Conservation (phyloP, 2,797 vertebrate species). For the Danio tinwini region DNA sequence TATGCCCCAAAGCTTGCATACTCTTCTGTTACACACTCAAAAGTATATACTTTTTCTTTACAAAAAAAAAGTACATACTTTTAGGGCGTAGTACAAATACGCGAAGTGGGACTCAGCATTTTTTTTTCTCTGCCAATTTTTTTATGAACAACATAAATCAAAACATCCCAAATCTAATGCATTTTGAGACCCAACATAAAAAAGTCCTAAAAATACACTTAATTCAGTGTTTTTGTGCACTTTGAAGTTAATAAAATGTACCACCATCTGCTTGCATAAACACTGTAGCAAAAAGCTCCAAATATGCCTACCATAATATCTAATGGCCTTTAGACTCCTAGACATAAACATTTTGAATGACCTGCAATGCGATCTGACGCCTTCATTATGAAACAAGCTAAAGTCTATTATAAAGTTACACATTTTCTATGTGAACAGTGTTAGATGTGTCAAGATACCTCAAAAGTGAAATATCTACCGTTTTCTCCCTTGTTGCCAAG, state of each 20-base stretch:
- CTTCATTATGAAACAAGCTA: constrained; percentile 20
- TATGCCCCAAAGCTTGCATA: too few relatives aligned
- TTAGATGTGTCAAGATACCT: neutral
- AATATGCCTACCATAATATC: neutral
- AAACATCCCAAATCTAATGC: neutral
- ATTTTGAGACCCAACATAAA: neutral
- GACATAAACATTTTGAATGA: constrained; percentile 2
- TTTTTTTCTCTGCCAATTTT: too few relatives aligned
- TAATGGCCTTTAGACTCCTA: constrained; percentile 11
- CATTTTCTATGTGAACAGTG: neutral
- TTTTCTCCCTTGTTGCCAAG: neutral
- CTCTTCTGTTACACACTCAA: too few relatives aligned
- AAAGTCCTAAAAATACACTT: neutral
- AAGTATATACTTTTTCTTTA: too few relatives aligned
- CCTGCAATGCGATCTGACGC: neutral
- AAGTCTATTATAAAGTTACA: constrained; percentile 7
- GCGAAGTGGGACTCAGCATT: too few relatives aligned
- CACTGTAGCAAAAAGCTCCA: neutral
- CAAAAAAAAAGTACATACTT: too few relatives aligned
- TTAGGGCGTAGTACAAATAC: too few relatives aligned
- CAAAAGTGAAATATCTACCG: neutral
- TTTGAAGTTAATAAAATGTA: constrained; percentile 19
- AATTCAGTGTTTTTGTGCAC: neutral
- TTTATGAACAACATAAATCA: neutral
- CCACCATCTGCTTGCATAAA: constrained; percentile 12